Base-by-base conservation (phyloP, 2,888 invertebrate genomes). In the Pelosia muscerda region DNA sequence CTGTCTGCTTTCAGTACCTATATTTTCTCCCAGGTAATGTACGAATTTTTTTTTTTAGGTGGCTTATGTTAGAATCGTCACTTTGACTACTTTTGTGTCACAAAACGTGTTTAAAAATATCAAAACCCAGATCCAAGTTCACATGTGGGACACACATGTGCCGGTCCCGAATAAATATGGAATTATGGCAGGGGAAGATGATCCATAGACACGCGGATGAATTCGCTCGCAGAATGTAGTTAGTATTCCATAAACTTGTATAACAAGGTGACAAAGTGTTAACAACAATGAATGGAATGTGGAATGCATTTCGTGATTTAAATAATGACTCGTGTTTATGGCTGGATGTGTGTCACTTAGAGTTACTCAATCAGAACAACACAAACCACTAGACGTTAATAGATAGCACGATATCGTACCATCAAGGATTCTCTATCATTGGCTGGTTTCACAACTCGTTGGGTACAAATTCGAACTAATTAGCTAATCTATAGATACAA, bases 351-450 rank as follows among this genome's bases (percentile, higher is more conserved):
- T 49, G 9, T 49, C 42, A 19, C 19, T 42, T 6, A 19, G 19
- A 49, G n/a, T 49, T 49, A 49, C 49, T 49, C 49, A 49, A 49
- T n/a, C 49, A 49, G n/a, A 49, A 49, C 49, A 49, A 42, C 19
- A 9, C 6, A 49, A 19, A 19, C 19, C 49, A 49, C 42, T 42
- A 42, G 19, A 19, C 6, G n/a, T n/a, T 1, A 9, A 49, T n/a
- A 49, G n/a, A 49, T 49, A 49, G 19, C 49, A 49, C n/a, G 28
- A 2, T 28, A 57, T n/a, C 57, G 26, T 10, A 57, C 28, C 31
- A 57, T 57, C 57, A 31, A 57, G 57, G 57, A n/a, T 31, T n/a
- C 28, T 31, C 57, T 19, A 28, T 57, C n/a, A 8, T 31, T 57
- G 15, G n/a, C n/a, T 3, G 31, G 25, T 57, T n/a, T 57, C 19